A percentile compares a stretch with the other conserved stretches of the same genome.
Conservation (phyloP, 1,140 invertebrate genomes). For the Uloborus diversus region DNA sequence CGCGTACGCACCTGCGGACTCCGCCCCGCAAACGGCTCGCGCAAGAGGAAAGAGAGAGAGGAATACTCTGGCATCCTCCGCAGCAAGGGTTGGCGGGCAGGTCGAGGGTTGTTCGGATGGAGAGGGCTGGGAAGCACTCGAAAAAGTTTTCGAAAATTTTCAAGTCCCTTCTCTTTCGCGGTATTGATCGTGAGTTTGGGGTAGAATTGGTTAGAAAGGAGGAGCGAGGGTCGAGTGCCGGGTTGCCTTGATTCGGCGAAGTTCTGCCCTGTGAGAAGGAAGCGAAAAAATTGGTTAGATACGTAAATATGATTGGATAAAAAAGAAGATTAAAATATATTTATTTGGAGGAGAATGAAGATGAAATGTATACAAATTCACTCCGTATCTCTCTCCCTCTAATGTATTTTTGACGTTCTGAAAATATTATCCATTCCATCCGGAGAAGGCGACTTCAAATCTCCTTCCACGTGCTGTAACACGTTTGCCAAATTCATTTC, state of each 20-base stretch:
- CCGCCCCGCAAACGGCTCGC: not conserved
- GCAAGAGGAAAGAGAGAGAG: not conserved
- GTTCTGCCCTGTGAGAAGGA: not conserved
- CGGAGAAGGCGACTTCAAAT: too few relatives aligned
- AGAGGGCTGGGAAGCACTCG: slow-evolving; percentile 19
- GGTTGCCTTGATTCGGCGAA: slow-evolving; percentile 24
- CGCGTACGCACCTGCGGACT: too few relatives aligned
- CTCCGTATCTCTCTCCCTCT: too few relatives aligned
- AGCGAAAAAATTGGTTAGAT: too few relatives aligned
- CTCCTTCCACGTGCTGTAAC: too few relatives aligned
- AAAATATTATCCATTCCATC: too few relatives aligned
- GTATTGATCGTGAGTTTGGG: slow-evolving; percentile 30
- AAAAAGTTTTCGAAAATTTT: slow-evolving; percentile 54
- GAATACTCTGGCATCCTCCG: not conserved
- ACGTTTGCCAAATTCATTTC: too few relatives aligned
- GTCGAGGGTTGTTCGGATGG: not conserved
- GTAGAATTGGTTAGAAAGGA: slow-evolving; percentile 34
- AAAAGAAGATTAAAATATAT: too few relatives aligned
- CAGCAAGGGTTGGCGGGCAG: not conserved
- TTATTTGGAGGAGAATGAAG: too few relatives aligned
- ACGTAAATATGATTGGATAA: too few relatives aligned
- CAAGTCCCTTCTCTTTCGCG: slow-evolving; percentile 9
- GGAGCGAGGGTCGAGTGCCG: slow-evolving; percentile 10
- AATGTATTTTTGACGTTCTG: too few relatives aligned
- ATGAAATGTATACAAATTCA: too few relatives aligned